phyloP scores from a whole-genome alignment of 2,888 invertebrate species.

The Alloplasta piceator region DNA sequence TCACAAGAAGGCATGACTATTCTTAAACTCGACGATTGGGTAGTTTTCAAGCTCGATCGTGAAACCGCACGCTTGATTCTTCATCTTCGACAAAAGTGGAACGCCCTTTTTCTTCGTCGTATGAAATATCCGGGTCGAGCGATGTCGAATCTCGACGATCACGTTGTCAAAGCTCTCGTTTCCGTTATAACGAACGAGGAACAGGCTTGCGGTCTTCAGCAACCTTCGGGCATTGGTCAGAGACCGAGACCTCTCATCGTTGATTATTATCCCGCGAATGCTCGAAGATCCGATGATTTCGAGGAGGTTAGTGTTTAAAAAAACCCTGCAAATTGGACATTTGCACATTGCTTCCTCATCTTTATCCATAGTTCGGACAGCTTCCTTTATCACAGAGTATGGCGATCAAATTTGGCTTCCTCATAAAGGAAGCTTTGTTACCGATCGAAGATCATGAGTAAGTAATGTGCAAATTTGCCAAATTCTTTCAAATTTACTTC shows the following conservation, averaged over 20 bases:
- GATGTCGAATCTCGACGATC: slow-evolving; percentile 87
- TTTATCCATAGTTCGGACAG: too few species aligned
- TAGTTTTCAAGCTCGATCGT: slow-evolving; percentile 88
- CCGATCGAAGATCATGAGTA: too few species aligned
- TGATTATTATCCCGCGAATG: slow-evolving; percentile 84
- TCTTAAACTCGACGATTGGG: slow-evolving; percentile 90
- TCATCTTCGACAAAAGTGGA: slow-evolving; percentile 89
- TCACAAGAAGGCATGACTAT: slow-evolving; percentile 83
- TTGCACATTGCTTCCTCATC: too few species aligned
- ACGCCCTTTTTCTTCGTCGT: slow-evolving; percentile 87
- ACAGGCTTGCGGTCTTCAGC: slow-evolving; percentile 87
- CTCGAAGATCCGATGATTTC: slow-evolving; percentile 76
- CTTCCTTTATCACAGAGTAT: too few species aligned
- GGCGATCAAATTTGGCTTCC: too few species aligned
- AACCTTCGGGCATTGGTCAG: slow-evolving; percentile 91
- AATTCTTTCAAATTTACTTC: too few species aligned
- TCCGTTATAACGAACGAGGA: slow-evolving; percentile 90
- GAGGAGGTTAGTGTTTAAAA: slow-evolving; percentile 73
- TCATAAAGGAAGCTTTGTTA: too few species aligned
- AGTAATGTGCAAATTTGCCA: too few species aligned
- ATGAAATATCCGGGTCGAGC: slow-evolving; percentile 86
- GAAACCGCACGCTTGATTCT: slow-evolving; percentile 88
- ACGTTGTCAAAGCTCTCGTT: slow-evolving; percentile 87
- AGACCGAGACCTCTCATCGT: slow-evolving; percentile 88
- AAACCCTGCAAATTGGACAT: too few species aligned